A percentile compares a stretch with the other conserved stretches of the same genome.
Conservation (phyloP, 30 jellyfish, hydroid and myxozoan species). For the Rhopilema esculentum region DNA sequence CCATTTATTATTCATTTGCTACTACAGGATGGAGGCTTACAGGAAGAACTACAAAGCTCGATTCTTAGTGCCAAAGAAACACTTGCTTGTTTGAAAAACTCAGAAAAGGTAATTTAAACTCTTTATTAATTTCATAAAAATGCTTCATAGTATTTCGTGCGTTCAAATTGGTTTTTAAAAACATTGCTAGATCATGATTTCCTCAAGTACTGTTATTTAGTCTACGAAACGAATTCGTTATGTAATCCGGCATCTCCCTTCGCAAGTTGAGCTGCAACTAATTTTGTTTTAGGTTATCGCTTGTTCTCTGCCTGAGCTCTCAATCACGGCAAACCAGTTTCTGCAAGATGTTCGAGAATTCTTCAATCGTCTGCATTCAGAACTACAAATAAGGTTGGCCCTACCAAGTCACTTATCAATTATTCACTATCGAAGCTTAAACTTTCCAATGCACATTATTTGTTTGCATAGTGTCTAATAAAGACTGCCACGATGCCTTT, state of each 20-base stretch:
- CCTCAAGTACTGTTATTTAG: no score
- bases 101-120: conserved; percentile 54
- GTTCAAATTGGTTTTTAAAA: no score
- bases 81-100: conserved; percentile 23
- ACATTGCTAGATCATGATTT: no score
- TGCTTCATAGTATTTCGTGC: no score
- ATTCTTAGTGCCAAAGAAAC: conserved; percentile 43
- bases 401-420: not conserved
- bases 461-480: no score
- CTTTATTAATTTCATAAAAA: not conserved
- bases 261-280: no score
- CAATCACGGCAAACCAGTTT: conserved; percentile 53
- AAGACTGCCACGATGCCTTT: no score
- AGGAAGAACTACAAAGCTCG: conserved; percentile 21
- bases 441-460: no score
- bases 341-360: conserved; percentile 53
- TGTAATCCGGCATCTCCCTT: no score
- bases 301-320: conserved; percentile 65
- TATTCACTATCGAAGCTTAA: no score
- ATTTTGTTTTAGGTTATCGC: conserved; percentile 51
- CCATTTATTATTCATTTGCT: not conserved
- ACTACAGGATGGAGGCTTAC: conserved; percentile 31
- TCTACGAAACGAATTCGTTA: no score
- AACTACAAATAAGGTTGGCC: conserved; percentile 70
- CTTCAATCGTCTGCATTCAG: conserved; percentile 56